These are phyloP conservation scores for Campoplex nolae DNA, from an alignment of 2,888 invertebrate species.

Conservation along the genomic window DNA sequence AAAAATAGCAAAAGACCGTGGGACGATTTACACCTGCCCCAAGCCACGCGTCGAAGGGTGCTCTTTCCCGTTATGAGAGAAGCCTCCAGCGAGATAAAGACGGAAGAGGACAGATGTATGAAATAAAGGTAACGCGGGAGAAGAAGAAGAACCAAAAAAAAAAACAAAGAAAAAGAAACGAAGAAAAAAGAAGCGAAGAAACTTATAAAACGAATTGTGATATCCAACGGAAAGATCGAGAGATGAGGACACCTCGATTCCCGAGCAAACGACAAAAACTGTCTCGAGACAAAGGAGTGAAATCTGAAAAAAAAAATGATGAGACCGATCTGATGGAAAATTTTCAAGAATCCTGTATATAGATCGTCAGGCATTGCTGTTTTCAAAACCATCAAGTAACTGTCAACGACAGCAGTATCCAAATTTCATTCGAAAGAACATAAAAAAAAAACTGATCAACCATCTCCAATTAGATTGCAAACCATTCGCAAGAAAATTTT, in stretches of 20 bases:
- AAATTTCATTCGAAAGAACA: too few species aligned
- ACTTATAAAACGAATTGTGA: slow-evolving; percentile 13
- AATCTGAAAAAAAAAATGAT: neutral
- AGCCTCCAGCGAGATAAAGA: slow-evolving; percentile 65
- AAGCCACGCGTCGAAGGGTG: slow-evolving; percentile 64
- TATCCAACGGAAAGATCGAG: slow-evolving; percentile 21
- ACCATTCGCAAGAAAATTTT: neutral
- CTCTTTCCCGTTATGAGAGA: slow-evolving; percentile 21
- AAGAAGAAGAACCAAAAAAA: neutral
- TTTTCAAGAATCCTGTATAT: neutral
- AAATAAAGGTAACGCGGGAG: neutral
- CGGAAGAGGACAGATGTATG: slow-evolving; percentile 61
- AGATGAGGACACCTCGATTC: slow-evolving; percentile 25
- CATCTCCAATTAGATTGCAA: neutral
- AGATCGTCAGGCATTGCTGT: neutral
- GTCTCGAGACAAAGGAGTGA: slow-evolving; percentile 4
- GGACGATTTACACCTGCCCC: slow-evolving; percentile 78
- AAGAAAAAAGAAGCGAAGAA: slow-evolving; percentile 31
- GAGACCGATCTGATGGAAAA: neutral
- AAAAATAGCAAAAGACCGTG: slow-evolving; percentile 79
- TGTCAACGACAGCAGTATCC: too few species aligned
- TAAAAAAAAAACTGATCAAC: too few species aligned
- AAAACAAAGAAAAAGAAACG: slow-evolving; percentile 27
- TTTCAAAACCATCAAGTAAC: neutral
- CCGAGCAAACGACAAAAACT: slow-evolving; percentile 5